Conservation (phyloP, 2,113 vertebrate species). For the Chionodraco myersi region DNA sequence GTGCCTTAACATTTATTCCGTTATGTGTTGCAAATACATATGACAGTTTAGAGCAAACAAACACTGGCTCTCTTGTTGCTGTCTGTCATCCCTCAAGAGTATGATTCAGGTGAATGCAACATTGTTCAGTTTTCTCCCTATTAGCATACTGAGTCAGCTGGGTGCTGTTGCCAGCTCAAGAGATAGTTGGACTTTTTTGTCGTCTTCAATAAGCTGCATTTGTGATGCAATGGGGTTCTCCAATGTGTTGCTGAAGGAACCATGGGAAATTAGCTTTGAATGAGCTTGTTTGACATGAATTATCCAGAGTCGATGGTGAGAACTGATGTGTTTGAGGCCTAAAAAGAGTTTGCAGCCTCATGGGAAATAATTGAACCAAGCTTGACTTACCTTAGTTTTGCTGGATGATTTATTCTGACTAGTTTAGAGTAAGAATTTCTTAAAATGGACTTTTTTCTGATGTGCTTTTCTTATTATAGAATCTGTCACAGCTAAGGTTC, state of each 20-base stretch:
- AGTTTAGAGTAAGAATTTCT: slow-evolving; percentile 6
- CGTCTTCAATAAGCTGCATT: slow-evolving; percentile 45
- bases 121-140: slow-evolving; percentile 28
- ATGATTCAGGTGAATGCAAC: slow-evolving; percentile 35
- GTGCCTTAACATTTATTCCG: slow-evolving; percentile 12
- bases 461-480: slow-evolving; percentile 2
- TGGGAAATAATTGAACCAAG: slow-evolving; percentile 33
- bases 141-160: slow-evolving; percentile 57
- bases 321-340: slow-evolving; percentile 55
- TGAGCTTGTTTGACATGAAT: slow-evolving; percentile 67
- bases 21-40: slow-evolving; percentile 21
- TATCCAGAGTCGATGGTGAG: slow-evolving; percentile 56
- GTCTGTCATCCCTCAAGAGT: slow-evolving; percentile 37
- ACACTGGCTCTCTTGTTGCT: slow-evolving; percentile 24
- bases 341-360: slow-evolving; percentile 54
- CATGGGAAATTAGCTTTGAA: slow-evolving; percentile 67
- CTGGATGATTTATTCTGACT: slow-evolving; percentile 49
- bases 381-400: slow-evolving; percentile 33
- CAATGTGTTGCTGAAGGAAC: slow-evolving; percentile 49
- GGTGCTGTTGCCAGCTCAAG: slow-evolving; percentile 49
- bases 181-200: slow-evolving; percentile 18
- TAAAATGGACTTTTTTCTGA: not conserved
- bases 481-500: slow-evolving; percentile 6
- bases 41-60: slow-evolving; percentile 44
- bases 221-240: slow-evolving; percentile 40